phyloP scores from a whole-genome alignment of 2,797 vertebrate genomes.

The Hephaestus fuliginosus region DNA sequence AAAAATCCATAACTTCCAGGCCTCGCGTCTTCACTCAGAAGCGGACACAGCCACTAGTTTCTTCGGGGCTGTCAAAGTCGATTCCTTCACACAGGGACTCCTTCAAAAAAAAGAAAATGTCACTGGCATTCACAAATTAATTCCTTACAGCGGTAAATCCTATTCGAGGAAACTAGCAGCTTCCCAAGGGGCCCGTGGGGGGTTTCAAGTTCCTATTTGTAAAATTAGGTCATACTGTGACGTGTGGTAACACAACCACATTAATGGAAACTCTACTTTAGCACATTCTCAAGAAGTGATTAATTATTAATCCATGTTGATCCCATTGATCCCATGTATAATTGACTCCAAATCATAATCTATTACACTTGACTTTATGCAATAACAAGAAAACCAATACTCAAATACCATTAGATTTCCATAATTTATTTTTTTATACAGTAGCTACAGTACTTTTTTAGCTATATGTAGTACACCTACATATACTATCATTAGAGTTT shows the following conservation, averaged over 20 bases:
- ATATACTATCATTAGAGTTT: constrained; percentile 16
- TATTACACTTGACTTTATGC: not conserved
- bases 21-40: constrained; percentile 80
- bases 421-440: not conserved
- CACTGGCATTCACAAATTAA: constrained; percentile 24
- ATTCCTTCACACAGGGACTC: constrained; percentile 86
- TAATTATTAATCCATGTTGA: constrained; percentile 32
- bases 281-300: constrained; percentile 11
- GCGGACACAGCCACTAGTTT: constrained; percentile 82
- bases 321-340: not conserved
- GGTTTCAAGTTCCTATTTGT: constrained; percentile 11
- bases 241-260: constrained; percentile 21
- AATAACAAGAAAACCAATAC: constrained; percentile 1
- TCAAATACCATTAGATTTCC: not conserved
- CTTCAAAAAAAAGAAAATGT: constrained; percentile 68
- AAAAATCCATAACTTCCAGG: not conserved
- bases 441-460: constrained; percentile 4
- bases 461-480: not conserved
- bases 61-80: constrained; percentile 83
- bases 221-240: constrained; percentile 42
- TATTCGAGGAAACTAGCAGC: constrained; percentile 27
- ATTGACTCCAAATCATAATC: not conserved
- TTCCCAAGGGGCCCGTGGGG: constrained; percentile 8
- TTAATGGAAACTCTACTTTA: not conserved
- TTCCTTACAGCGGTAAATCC: constrained; percentile 20